Evolutionary conservation across 2,888 invertebrate genomes (phyloP), one percentile per base, ranked within the genome.

Genomic region (Drosophila anomalata): DNA sequence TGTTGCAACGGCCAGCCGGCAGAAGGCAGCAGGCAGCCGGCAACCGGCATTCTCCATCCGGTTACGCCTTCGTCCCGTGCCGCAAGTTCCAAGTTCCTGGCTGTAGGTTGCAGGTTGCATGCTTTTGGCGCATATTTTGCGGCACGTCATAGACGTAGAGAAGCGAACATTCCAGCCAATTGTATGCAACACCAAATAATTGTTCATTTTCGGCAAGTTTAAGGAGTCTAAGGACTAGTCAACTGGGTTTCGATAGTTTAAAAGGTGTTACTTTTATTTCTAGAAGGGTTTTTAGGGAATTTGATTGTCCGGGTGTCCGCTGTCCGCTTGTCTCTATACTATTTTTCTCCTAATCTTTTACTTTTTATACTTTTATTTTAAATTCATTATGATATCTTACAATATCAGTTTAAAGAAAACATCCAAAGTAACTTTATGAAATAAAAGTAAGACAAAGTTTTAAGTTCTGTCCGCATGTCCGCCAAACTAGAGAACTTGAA

Each of bases 91-190:
- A 1, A 6, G n/a, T 29, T 46, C 26, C 46, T 20, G 29, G 11
- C 20, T 12, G 47, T 24, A 29, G 29, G 11, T 29, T 12, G 47
- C 33, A 26, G 36, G 60, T 53, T 65, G 82, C 81, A 81, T 85
- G 81, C 79, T 72, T 79, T 54, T 67, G 63, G 73, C 66, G 71
- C 75, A 84, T 81, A 81, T 79, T 77, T 77, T 82, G 63, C 65
- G 65, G 62, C 60, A 66, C 78, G 75, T 68, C 80, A 78, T 79
- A 79, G 53, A 73, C 74, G 61, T 71, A 70, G 46, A 62, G 70
- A 41, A 31, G 33, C 46, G 51, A 29, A 57, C 58, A 66, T 42
- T 42, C 17, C 24, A 65, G 46, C 14, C 36, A n/a, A 36, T 7
- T 36, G 36, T 36, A 7, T 36, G 36, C 14, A n/a, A 36, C 7